phyloP scores from a whole-genome alignment of 2,797 vertebrate species.

The Furcifer pardalis region DNA sequence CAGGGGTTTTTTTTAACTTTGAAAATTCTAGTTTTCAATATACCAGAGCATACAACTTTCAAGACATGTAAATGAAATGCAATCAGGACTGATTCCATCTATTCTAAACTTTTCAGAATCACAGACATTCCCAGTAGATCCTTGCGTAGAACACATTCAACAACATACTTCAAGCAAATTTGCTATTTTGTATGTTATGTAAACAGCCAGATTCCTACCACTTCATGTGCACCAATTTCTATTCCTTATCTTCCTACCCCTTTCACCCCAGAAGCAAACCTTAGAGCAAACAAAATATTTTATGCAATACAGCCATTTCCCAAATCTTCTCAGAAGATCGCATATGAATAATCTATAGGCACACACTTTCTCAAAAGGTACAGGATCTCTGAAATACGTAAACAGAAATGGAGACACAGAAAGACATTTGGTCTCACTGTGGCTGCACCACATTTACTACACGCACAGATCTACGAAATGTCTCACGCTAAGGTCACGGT shows the following conservation, averaged over 20 bases:
- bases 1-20: not conserved
- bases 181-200: slow-evolving; percentile 12
- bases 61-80: not conserved
- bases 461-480: rapidly evolving
- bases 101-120: not conserved
- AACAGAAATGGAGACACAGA: not conserved
- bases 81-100: not conserved
- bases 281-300: slow-evolving; percentile 11
- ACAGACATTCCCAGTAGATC: not conserved
- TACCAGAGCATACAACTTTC: rapidly evolving
- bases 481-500: not conserved
- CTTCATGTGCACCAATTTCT: not conserved
- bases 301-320: slow-evolving; percentile 29
- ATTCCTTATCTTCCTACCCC: not conserved
- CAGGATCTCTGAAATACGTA: not conserved
- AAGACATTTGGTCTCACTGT: too few relatives aligned
- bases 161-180: not conserved
- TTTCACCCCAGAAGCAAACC: slow-evolving; percentile 1
- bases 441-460: rapidly evolving
- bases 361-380: not conserved
- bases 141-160: not conserved
- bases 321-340: slow-evolving; percentile 26
- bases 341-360: not conserved
- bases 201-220: slow-evolving; percentile 5
- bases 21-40: not conserved